Evolutionary conservation across 2,888 invertebrate species (phyloP), one percentile per base, ranked within the genome.

Genomic region (Meteorus colon): DNA sequence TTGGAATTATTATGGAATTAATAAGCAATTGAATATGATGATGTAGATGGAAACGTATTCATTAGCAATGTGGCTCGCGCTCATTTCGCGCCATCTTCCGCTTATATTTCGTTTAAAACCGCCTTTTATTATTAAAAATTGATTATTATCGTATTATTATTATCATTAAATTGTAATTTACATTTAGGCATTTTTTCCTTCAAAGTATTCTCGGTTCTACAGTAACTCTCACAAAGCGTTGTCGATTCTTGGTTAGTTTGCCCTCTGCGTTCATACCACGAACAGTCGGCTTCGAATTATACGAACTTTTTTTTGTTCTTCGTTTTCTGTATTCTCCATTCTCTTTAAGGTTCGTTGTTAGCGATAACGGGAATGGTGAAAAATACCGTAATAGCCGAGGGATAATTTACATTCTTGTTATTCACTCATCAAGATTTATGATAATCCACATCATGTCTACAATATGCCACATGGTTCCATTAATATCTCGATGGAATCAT

Each of bases 71-170:
- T 82, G 86, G 83, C 85, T 80, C 78, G 72, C 78, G 82, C 81
- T 82, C 82, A 41, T 86, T 87, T 90, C 90, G 91, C 91, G 91
- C 91, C 91, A 91, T 91, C 91, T 91, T 91, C 91, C 80, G 78
- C 77, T 77, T 77, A 80, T 83, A 83, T 84, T 84, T 83, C 81
- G 78, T 59, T 78, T 66, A 81, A 81, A 80, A 78, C 79, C 74
- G 71, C 72, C 10, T 70, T 69, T 59, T 60, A 66, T 45, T 31
- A 55, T 29, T 60, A 63, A 66, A 77, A 73, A 74, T 41, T 51
- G 27, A 65, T 65, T 34, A 19, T 51, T 14, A 55, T 24, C n/a
- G 8, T 24, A 27, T 45, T 5, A 14, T 8, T 16, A 16, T 24
- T 1, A 37, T 27, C 10, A 55, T 55, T 24, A 55, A 55, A 24